A percentile compares a stretch with the other conserved stretches of the same genome.
phyloP scores from a whole-genome alignment of 2,113 vertebrate genomes.

The Eira barbara region DNA sequence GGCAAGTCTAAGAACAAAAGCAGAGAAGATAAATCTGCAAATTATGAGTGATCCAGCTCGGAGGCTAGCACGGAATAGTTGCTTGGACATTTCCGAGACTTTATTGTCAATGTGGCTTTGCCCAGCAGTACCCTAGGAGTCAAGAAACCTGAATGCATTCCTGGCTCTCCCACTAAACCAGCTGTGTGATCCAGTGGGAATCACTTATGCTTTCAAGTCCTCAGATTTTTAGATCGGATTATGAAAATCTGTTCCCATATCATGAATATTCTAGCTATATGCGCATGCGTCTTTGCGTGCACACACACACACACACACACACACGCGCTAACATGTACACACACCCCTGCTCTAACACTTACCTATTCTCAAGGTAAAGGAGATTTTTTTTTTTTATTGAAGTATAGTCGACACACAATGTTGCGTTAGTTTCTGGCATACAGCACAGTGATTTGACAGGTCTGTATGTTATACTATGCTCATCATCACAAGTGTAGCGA shows the following conservation, averaged over 20 bases:
- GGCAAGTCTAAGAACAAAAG: neutral
- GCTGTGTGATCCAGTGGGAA: neutral
- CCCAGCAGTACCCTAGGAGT: neutral
- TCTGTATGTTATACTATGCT: neutral
- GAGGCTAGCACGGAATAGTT: neutral
- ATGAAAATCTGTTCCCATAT: neutral
- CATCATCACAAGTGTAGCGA: neutral
- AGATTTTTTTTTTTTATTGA: neutral
- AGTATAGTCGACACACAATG: neutral
- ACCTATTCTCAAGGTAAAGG: neutral
- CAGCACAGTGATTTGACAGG: neutral
- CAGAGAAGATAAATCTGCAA: neutral
- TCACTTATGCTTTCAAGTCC: neutral
- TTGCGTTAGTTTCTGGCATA: neutral
- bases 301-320: neutral
- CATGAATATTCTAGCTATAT: neutral
- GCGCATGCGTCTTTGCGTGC: no score
- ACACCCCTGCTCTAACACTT: neutral
- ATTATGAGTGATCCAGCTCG: neutral
- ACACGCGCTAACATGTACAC: neutral
- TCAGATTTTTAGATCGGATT: neutral
- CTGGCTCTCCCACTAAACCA: neutral
- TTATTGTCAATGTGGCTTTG: neutral
- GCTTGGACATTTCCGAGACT: neutral
- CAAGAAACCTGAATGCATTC: neutral